These are phyloP conservation scores for Nibea coibor DNA, from an alignment of 2,113 vertebrate species.

Conservation along the genomic window DNA sequence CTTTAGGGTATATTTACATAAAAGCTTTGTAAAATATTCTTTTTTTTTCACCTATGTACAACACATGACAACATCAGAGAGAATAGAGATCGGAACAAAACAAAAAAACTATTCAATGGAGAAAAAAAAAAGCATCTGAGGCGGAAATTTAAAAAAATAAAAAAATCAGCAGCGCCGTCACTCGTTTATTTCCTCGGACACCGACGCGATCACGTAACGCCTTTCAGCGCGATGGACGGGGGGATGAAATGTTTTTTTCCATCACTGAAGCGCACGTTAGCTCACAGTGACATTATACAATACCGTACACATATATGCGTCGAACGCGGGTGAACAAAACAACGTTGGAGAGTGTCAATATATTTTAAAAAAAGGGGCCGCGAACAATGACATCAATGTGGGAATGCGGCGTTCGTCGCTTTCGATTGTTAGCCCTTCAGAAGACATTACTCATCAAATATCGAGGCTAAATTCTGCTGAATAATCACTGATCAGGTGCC, in stretches of 20 bases:
- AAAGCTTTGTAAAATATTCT: slow-evolving; percentile 81
- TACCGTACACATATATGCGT: neutral
- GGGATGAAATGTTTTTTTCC: neutral
- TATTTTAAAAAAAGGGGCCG: neutral
- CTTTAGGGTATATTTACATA: slow-evolving; percentile 80
- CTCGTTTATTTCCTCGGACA: slow-evolving; percentile 18
- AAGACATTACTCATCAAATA: neutral
- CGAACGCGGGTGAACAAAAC: slow-evolving; percentile 29
- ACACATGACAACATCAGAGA: slow-evolving; percentile 78
- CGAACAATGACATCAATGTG: slow-evolving; percentile 34
- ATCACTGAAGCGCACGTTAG: slow-evolving; percentile 9
- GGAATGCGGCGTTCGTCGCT: too few relatives aligned
- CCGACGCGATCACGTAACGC: slow-evolving; percentile 10
- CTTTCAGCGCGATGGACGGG: neutral
- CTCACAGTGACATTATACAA: slow-evolving; percentile 15
- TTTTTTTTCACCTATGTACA: slow-evolving; percentile 79
- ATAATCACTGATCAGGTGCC: neutral
- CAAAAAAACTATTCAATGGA: neutral
- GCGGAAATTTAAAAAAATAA: slow-evolving; percentile 20
- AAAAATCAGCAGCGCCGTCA: too few relatives aligned
- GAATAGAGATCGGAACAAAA: slow-evolving; percentile 39
- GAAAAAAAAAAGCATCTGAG: slow-evolving; percentile 35
- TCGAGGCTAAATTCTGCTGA: slow-evolving; percentile 6
- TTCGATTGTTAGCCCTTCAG: slow-evolving; percentile 21
- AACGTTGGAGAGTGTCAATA: slow-evolving; percentile 17